Percentiles rank a stretch among this genome's conserved stretches.
Evolutionary conservation across 2,113 vertebrate genomes (phyloP).

Genomic region (Pycnonotus jocosus): DNA sequence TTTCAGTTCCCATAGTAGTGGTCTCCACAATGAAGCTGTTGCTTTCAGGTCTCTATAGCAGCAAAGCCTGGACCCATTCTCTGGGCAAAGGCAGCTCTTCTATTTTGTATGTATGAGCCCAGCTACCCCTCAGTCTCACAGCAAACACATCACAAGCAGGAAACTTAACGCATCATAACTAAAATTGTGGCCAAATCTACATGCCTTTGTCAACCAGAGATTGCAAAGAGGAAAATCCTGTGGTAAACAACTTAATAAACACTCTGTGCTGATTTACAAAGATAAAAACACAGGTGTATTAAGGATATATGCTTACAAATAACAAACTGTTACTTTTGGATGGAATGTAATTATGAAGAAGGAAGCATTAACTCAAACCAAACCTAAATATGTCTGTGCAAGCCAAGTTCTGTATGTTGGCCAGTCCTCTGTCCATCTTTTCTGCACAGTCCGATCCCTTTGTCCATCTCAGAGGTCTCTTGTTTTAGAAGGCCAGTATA

Average conservation of each 20-base stretch:
- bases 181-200: neutral
- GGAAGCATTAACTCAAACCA: neutral
- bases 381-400: neutral
- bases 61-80: neutral
- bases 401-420: neutral
- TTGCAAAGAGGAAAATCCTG: neutral
- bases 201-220: neutral
- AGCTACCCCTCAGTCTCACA: neutral
- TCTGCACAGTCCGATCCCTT: neutral
- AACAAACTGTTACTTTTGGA: neutral
- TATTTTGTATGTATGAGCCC: neutral
- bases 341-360: neutral
- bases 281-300: neutral
- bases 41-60: neutral
- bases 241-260: neutral
- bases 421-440: neutral
- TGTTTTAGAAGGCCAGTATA: neutral
- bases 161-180: neutral
- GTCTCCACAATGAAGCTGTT: neutral
- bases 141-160: neutral
- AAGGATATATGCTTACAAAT: neutral
- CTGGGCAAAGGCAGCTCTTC: neutral
- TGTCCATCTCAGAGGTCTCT: neutral
- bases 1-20: neutral
- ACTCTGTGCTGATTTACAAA: neutral